Conservation (phyloP, 2,113 vertebrate species). For the Anthoscopus minutus region DNA sequence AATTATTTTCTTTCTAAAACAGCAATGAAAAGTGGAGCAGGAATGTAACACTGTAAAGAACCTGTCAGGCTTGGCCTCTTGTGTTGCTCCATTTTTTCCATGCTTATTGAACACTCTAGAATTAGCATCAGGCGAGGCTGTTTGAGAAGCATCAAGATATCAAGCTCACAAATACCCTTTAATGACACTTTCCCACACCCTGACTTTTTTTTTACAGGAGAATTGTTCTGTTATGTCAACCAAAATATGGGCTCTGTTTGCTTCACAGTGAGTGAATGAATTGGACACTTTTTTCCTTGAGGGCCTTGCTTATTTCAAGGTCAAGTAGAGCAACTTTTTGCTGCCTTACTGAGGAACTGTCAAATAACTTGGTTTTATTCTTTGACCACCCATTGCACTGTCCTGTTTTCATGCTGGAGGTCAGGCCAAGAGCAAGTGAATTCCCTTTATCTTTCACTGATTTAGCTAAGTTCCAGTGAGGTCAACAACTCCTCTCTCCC, state of each 20-base stretch:
- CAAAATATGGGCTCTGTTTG: neutral
- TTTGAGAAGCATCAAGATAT: neutral
- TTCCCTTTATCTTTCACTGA: neutral
- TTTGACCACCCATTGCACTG: neutral
- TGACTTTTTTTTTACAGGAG: neutral
- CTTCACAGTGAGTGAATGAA: neutral
- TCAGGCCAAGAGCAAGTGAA: neutral
- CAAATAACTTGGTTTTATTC: neutral
- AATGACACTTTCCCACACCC: neutral
- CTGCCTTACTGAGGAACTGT: neutral
- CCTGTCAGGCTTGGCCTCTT: neutral
- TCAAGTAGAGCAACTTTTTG: neutral
- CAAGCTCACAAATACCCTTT: neutral
- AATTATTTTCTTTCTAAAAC: conserved; percentile 14
- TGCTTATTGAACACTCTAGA: neutral
- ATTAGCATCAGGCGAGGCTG: neutral
- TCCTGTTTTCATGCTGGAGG: neutral
- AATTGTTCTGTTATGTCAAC: neutral
- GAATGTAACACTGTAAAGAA: neutral
- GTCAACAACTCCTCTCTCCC: neutral
- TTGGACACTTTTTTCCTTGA: neutral
- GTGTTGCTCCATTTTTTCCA: neutral
- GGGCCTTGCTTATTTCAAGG: neutral
- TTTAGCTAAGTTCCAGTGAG: neutral
- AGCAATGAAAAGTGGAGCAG: conserved; percentile 12